Conservation (phyloP, 2,888 invertebrate genomes). For the Cryptus viduatorius region DNA sequence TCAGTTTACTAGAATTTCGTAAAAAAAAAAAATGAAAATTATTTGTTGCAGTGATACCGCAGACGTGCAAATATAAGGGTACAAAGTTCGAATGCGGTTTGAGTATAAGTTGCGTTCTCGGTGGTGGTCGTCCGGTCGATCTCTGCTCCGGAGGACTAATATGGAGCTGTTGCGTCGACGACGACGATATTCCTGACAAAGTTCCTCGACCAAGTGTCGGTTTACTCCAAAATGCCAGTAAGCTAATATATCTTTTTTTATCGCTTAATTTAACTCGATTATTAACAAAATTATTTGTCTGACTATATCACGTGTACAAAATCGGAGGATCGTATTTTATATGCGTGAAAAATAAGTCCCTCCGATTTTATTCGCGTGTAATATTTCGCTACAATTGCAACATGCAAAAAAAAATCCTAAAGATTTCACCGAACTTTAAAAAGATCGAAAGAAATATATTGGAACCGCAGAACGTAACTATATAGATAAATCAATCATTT, state of each 20-base stretch:
- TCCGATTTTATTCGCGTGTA: too few relatives aligned
- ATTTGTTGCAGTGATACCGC: slow-evolving; percentile 92
- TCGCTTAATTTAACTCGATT: neutral
- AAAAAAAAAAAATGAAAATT: slow-evolving; percentile 6
- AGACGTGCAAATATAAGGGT: slow-evolving; percentile 94
- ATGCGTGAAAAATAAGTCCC: too few relatives aligned
- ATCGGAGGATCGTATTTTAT: too few relatives aligned
- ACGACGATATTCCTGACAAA: slow-evolving; percentile 86
- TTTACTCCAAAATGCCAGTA: slow-evolving; percentile 94
- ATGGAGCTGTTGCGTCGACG: slow-evolving; percentile 97
- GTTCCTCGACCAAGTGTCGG: slow-evolving; percentile 82
- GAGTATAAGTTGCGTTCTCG: slow-evolving; percentile 95
- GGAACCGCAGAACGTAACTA: too few relatives aligned
- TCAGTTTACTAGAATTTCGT: slow-evolving; percentile 55
- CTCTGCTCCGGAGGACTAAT: slow-evolving; percentile 97
- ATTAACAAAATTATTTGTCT: neutral
- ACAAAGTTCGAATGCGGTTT: slow-evolving; percentile 95
- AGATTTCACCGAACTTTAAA: too few relatives aligned
- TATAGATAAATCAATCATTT: too few relatives aligned
- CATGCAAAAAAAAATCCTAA: too few relatives aligned
- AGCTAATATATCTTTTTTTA: slow-evolving; percentile 83
- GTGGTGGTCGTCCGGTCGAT: slow-evolving; percentile 95
- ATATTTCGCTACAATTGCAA: too few relatives aligned
- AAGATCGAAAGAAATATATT: too few relatives aligned
- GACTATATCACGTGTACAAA: too few relatives aligned